Evolutionary conservation across 2,888 invertebrate genomes (phyloP).

Genomic region (Chymomyza fuscimana): DNA sequence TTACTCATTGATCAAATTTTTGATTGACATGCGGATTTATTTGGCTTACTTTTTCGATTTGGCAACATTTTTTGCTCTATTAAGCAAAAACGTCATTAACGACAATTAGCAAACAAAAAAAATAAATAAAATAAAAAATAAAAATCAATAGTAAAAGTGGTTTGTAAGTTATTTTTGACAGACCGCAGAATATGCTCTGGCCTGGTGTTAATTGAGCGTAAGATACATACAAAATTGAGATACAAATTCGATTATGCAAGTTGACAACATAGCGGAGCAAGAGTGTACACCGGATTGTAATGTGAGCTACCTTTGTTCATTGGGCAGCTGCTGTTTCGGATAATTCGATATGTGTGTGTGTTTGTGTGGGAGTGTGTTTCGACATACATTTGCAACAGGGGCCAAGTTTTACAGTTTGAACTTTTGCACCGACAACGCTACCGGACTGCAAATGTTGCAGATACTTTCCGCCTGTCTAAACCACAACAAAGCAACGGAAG

Average conservation of each 20-base stretch:
- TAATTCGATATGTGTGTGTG: constrained; percentile 42
- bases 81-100: constrained; percentile 69
- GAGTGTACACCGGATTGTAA: constrained; percentile 32
- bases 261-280: constrained; percentile 23
- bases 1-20: constrained; percentile 70
- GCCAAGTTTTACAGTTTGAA: constrained; percentile 25
- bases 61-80: constrained; percentile 53
- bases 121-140: background rate
- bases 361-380: background rate
- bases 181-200: constrained; percentile 45
- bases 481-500: constrained; percentile 54
- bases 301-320: constrained; percentile 18
- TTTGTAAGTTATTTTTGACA: constrained; percentile 33
- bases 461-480: constrained; percentile 20
- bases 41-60: constrained; percentile 48
- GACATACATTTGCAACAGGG: background rate
- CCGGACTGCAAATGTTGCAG: constrained; percentile 14
- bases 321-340: constrained; percentile 28
- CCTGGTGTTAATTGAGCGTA: constrained; percentile 32
- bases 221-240: constrained; percentile 3
- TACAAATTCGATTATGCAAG: constrained; percentile 40
- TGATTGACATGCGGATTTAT: constrained; percentile 69
- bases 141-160: background rate
- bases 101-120: constrained; percentile 55
- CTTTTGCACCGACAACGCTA: constrained; percentile 37